Evolutionary conservation across 2,113 vertebrate species (phyloP).

Genomic region (Apodemus speciosus): DNA sequence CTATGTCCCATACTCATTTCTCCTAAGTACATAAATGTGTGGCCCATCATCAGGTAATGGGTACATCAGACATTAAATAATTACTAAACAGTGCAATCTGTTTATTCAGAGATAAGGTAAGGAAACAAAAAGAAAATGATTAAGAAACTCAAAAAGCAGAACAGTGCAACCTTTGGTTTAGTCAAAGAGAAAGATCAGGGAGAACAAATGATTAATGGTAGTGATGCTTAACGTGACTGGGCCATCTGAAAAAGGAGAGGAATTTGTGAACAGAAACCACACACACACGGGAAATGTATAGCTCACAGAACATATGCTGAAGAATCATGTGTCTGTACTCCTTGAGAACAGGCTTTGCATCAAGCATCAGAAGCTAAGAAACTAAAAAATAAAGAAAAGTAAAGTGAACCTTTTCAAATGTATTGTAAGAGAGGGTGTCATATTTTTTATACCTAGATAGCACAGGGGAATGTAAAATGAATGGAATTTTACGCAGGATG

Average conservation of each 20-base stretch:
- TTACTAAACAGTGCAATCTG: neutral
- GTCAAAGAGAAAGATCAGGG: neutral
- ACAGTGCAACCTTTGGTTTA: neutral
- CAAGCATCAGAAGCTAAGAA: neutral
- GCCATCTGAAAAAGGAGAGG: neutral
- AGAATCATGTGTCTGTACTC: neutral
- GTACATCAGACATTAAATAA: neutral
- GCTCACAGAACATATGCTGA: neutral
- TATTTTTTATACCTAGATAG: slow-evolving; percentile 22
- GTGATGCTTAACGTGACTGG: neutral
- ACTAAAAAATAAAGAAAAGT: neutral
- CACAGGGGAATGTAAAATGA: neutral
- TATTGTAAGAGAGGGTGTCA: neutral
- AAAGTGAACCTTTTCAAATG: neutral
- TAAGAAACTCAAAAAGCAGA: neutral
- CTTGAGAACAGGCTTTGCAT: neutral
- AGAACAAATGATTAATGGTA: neutral
- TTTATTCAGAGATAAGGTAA: slow-evolving; percentile 10
- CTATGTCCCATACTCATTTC: neutral
- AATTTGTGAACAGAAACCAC: neutral
- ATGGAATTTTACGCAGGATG: slow-evolving; percentile 6
- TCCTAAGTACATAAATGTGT: neutral
- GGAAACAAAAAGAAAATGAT: neutral
- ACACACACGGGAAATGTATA: neutral
- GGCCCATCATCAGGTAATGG: neutral